Evolutionary conservation across 2,888 invertebrate genomes (phyloP).

Genomic region (Tricholauxania praeusta): DNA sequence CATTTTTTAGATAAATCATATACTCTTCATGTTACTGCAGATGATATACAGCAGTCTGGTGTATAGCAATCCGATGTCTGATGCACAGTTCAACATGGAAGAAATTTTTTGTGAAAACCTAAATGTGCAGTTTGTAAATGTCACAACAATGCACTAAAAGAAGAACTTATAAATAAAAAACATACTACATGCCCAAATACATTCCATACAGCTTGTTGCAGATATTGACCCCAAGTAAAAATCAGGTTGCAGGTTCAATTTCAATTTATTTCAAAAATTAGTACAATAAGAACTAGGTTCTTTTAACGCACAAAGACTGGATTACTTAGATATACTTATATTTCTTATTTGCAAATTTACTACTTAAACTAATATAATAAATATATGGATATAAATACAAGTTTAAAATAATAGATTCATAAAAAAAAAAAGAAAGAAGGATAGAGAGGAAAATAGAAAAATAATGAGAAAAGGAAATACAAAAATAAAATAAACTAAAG

Average conservation of each 20-base stretch:
- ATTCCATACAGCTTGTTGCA: constrained; percentile 82
- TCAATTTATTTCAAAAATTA: constrained; percentile 80
- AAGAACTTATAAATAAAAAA: constrained; percentile 74
- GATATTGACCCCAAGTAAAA: constrained; percentile 83
- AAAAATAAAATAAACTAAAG: no score
- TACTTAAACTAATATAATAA: no score
- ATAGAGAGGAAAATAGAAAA: no score
- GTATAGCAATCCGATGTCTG: background rate
- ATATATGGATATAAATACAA: no score
- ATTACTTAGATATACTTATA: no score
- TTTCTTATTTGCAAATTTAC: no score
- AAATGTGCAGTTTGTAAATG: constrained; percentile 53
- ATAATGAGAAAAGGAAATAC: no score
- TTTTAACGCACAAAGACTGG: no score
- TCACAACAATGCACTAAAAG: no score
- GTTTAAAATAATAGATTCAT: no score
- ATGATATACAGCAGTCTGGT: background rate
- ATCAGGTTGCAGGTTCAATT: constrained; percentile 86
- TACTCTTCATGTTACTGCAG: constrained; percentile 10
- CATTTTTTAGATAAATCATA: constrained; percentile 27
- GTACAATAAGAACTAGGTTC: no score
- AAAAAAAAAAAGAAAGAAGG: no score
- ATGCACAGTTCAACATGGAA: background rate
- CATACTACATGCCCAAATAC: constrained; percentile 75
- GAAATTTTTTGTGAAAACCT: constrained; percentile 1